Percentiles rank a stretch among this genome's conserved stretches.
Evolutionary conservation across 2,888 invertebrate species (phyloP).

Genomic region (Rhingia rostrata): DNA sequence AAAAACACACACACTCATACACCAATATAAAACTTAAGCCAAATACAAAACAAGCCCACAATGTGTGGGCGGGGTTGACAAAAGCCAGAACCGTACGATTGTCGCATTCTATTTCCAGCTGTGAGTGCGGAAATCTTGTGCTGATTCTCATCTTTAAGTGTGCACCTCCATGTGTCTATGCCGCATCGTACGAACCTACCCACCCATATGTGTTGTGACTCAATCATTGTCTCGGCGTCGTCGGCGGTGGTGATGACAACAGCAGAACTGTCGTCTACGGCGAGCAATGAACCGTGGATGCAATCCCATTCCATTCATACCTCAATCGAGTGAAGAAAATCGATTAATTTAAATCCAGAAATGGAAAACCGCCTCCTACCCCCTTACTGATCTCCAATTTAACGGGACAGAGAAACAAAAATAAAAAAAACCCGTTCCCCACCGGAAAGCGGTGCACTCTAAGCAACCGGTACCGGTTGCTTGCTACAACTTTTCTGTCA

Average conservation of each 20-base stretch:
- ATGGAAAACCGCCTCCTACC: neutral
- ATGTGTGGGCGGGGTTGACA: constrained; percentile 19
- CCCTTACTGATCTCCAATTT: neutral
- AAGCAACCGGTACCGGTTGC: constrained; percentile 47
- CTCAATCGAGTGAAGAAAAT: constrained; percentile 5
- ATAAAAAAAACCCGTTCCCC: constrained; percentile 1
- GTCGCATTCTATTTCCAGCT: constrained; percentile 55
- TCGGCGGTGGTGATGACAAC: neutral
- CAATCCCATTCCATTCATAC: neutral
- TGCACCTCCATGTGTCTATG: constrained; percentile 33
- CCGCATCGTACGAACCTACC: neutral
- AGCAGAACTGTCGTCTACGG: neutral
- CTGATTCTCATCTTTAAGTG: constrained; percentile 27
- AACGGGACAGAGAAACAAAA: neutral
- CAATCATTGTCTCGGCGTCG: constrained; percentile 39
- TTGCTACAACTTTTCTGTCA: constrained; percentile 43
- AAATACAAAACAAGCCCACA: neutral
- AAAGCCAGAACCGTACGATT: constrained; percentile 25
- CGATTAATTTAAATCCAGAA: constrained; percentile 27
- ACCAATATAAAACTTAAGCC: neutral
- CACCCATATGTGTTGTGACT: constrained; percentile 23
- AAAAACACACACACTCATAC: neutral
- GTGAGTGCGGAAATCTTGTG: constrained; percentile 47
- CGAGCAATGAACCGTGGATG: constrained; percentile 56
- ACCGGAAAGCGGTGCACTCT: constrained; percentile 39